Conservation (phyloP, 2,113 vertebrate genomes). For the Pterocles burchelli region DNA sequence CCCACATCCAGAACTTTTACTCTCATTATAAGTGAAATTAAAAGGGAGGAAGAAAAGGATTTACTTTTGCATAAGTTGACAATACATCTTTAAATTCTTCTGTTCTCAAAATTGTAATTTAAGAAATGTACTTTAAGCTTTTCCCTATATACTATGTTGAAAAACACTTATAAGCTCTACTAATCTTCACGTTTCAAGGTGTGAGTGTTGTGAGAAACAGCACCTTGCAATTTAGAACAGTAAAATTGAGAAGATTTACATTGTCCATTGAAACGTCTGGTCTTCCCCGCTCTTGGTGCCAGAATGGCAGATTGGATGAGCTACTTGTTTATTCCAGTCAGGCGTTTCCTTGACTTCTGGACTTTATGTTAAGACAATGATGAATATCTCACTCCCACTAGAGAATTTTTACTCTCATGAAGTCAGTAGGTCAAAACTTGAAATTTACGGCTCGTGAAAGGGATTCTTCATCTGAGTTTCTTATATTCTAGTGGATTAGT, state of each 20-base stretch:
- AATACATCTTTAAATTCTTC: not conserved
- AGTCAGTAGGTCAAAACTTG: conserved; percentile 6
- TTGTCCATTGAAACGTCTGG: not conserved
- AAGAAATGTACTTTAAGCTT: not conserved
- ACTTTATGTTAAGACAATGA: not conserved
- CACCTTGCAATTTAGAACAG: not conserved
- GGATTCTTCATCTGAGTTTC: not conserved
- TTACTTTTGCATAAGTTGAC: not conserved
- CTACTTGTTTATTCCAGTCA: conserved; percentile 14
- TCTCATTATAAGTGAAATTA: not conserved
- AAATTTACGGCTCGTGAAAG: not conserved
- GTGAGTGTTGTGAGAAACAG: not conserved
- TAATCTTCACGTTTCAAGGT: not conserved
- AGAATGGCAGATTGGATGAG: conserved; percentile 1
- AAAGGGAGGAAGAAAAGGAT: fast-evolving
- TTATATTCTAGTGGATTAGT: not conserved
- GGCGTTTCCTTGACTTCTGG: not conserved
- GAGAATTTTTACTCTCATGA: not conserved
- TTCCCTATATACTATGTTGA: not conserved
- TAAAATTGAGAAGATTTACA: conserved; percentile 1
- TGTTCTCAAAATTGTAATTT: not conserved
- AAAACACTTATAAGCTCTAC: not conserved
- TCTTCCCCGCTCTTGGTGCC: not conserved
- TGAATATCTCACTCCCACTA: not conserved
- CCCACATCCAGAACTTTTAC: not conserved